Percentiles rank a stretch among this genome's conserved stretches.
phyloP scores from a whole-genome alignment of 2,888 invertebrate species.

The Orchesellides sinensis region DNA sequence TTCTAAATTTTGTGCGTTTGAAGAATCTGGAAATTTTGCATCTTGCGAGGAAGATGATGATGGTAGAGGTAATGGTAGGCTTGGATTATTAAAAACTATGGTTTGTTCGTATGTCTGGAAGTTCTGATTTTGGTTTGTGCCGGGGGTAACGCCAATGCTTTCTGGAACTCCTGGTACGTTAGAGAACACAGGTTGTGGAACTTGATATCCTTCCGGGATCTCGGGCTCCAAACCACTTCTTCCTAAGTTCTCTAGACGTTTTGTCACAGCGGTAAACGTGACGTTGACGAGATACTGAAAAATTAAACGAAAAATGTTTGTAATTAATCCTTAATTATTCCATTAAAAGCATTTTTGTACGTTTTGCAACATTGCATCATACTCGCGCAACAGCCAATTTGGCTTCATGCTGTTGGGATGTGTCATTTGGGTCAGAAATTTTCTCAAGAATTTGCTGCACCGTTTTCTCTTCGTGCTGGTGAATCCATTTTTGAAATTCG shows the following conservation, averaged over 20 bases:
- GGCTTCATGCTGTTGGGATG: slow-evolving; percentile 23
- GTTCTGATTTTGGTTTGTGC: too few species aligned
- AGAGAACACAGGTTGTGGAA: too few species aligned
- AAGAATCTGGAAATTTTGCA: too few species aligned
- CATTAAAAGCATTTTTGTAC: background rate
- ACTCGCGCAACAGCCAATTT: slow-evolving; percentile 56
- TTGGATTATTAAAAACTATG: too few species aligned
- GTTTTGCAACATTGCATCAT: too few species aligned
- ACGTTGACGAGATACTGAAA: slow-evolving; percentile 48
- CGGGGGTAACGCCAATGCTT: background rate
- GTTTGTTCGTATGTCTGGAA: too few species aligned
- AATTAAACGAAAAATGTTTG: background rate
- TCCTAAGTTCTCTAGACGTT: slow-evolving; percentile 13
- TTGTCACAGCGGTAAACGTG: slow-evolving; percentile 42
- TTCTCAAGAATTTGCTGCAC: slow-evolving; percentile 44
- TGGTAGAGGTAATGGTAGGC: too few species aligned
- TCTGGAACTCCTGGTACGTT: too few species aligned
- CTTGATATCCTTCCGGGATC: background rate
- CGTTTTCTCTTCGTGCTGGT: slow-evolving; percentile 14
- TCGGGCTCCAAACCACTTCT: background rate
- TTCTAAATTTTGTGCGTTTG: too few species aligned
- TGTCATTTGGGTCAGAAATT: slow-evolving; percentile 37
- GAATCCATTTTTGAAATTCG: slow-evolving; percentile 37
- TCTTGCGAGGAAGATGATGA: background rate
- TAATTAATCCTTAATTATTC: background rate